Conservation (phyloP, 2,888 invertebrate genomes). For the Drosophila picticornis region DNA sequence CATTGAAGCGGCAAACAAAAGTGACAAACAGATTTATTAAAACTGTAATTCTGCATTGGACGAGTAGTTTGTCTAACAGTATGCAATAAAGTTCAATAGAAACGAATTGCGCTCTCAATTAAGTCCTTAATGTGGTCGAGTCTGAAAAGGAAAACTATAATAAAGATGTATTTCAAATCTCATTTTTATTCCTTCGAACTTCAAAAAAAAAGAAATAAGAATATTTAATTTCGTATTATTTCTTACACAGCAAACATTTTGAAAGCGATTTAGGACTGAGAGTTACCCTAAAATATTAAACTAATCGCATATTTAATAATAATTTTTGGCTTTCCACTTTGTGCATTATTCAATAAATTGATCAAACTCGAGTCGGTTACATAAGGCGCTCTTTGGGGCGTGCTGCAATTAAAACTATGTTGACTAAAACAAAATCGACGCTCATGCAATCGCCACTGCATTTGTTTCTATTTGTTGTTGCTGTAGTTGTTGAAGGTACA, state of each 20-base stretch:
- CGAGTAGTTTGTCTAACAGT: constrained; percentile 58
- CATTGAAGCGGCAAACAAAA: constrained; percentile 61
- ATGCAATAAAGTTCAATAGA: constrained; percentile 25
- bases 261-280: background rate
- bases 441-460: constrained; percentile 53
- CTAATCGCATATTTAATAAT: background rate
- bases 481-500: constrained; percentile 29
- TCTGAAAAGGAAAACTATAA: background rate
- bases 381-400: constrained; percentile 25
- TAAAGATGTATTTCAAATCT: background rate
- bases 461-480: constrained; percentile 14
- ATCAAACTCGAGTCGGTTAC: background rate
- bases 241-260: background rate
- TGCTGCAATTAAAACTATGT: constrained; percentile 76
- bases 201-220: too few species aligned
- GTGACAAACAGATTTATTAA: constrained; percentile 78
- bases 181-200: background rate
- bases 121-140: background rate
- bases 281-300: background rate
- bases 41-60: constrained; percentile 70
- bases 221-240: background rate
- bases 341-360: background rate
- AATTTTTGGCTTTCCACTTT: background rate
- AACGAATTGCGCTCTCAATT: constrained; percentile 14
- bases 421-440: constrained; percentile 74